A percentile compares a stretch with the other conserved stretches of the same genome.
Evolutionary conservation across 2,888 invertebrate genomes (phyloP).

Genomic region (Podabrus alpinus): DNA sequence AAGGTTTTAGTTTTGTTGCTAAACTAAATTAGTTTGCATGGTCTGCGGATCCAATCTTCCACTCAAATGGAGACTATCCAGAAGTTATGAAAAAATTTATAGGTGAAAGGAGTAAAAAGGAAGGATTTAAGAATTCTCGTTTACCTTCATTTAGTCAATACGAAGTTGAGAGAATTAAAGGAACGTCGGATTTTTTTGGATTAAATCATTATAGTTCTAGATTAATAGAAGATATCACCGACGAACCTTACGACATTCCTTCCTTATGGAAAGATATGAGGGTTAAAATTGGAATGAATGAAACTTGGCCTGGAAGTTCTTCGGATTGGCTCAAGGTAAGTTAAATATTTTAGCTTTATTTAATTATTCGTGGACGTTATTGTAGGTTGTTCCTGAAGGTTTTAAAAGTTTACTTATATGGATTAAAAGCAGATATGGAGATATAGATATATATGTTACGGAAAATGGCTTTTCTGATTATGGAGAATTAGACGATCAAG

Average conservation of each 20-base stretch:
- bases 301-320: background rate
- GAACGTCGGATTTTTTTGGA: slow-evolving; percentile 73
- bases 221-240: background rate
- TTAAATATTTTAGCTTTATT: background rate
- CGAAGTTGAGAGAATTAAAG: slow-evolving; percentile 64
- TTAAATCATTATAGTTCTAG: slow-evolving; percentile 71
- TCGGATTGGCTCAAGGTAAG: slow-evolving; percentile 3
- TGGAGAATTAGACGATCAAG: slow-evolving; percentile 57
- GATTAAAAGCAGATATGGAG: slow-evolving; percentile 50
- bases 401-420: slow-evolving; percentile 60
- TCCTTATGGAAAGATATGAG: background rate
- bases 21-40: background rate
- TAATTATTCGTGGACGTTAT: background rate
- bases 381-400: slow-evolving; percentile 61
- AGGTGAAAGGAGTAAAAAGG: slow-evolving; percentile 59
- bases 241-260: background rate
- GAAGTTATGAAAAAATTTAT: slow-evolving; percentile 64
- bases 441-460: slow-evolving; percentile 60
- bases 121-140: slow-evolving; percentile 63
- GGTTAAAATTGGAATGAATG: background rate
- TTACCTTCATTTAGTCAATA: slow-evolving; percentile 63
- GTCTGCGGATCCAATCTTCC: slow-evolving; percentile 65
- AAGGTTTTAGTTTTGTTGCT: background rate
- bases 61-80: slow-evolving; percentile 67
- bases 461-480: slow-evolving; percentile 63